Evolutionary conservation across 2,113 vertebrate genomes (phyloP).

Genomic region (Odontophorus gujanensis): DNA sequence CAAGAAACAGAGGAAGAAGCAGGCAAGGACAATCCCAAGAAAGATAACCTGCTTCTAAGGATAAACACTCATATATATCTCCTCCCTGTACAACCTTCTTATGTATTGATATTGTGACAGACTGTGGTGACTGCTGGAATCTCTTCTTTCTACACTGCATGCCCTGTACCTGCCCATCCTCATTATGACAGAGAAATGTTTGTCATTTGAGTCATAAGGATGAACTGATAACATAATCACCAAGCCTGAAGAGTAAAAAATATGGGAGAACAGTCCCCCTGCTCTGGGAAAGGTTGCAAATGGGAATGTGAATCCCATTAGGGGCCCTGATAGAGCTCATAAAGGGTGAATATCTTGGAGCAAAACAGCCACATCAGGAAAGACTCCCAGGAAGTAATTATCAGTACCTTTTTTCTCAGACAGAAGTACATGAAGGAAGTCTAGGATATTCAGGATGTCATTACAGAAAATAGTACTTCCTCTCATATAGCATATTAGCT

Average conservation of each 20-base stretch:
- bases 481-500: background rate
- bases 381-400: background rate
- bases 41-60: background rate
- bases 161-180: background rate
- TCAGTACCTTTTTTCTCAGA: background rate
- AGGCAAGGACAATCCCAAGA: background rate
- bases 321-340: background rate
- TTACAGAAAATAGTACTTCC: background rate
- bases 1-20: background rate
- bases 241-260: background rate
- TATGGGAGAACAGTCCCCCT: background rate
- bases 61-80: background rate
- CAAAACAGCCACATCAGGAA: background rate
- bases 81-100: background rate
- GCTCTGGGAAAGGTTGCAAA: background rate
- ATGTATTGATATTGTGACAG: background rate
- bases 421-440: background rate
- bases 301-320: background rate
- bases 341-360: background rate
- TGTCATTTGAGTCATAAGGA: background rate
- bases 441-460: background rate
- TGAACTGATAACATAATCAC: background rate
- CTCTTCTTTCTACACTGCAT: background rate
- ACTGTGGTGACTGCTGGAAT: background rate
- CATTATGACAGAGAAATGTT: background rate